Evolutionary conservation across 2,888 invertebrate species (phyloP), one percentile per base, ranked within the genome.

Genomic region (Brenthis ino): DNA sequence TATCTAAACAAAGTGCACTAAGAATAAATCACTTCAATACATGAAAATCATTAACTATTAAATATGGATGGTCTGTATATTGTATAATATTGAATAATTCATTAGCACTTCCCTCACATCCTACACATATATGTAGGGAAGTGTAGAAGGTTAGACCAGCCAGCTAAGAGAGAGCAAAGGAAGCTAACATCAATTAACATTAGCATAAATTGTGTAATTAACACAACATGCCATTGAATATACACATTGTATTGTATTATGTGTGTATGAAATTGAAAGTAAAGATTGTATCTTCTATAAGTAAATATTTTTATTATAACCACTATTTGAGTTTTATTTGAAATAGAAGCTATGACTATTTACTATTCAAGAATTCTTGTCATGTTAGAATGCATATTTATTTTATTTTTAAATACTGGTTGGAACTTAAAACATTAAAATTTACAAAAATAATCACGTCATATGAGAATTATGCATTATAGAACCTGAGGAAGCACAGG

Each of bases 181-280:
- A 75, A 72, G 63, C 64, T 57, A 43, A 56, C 28, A 56, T n/a
- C 67, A 70, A 75, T 74, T 74, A 72, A 68, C 57, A 72, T 74
- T 70, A 66, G 50, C 72, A 70, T 68, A 58, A 56, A 72, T 72
- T 72, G 68, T 69, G 65, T 65, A 74, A 72, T 72, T 69, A 67
- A 61, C 64, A 60, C 68, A 58, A 60, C 55, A 65, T 64, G 58
- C 63, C 57, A 56, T 67, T 67, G 54, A 50, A 50, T 56, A 37
- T 16, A 54, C 14, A 51, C 24, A 65, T 28, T 57, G 28, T 37
- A 51, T 51, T 64, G 55, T 50, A 33, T 57, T 33, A 12, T 65
- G 43, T 60, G 24, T 51, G 6, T 60, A 63, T 53, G 63, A 63
- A 53, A 63, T 20, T 53, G 51, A 63, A 63, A 63, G 63, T 53